Percentiles rank a stretch among this genome's conserved stretches.
phyloP scores from a whole-genome alignment of 30 jellyfish, hydroid and myxozoan genomes.

The Cassiopea andromeda region DNA sequence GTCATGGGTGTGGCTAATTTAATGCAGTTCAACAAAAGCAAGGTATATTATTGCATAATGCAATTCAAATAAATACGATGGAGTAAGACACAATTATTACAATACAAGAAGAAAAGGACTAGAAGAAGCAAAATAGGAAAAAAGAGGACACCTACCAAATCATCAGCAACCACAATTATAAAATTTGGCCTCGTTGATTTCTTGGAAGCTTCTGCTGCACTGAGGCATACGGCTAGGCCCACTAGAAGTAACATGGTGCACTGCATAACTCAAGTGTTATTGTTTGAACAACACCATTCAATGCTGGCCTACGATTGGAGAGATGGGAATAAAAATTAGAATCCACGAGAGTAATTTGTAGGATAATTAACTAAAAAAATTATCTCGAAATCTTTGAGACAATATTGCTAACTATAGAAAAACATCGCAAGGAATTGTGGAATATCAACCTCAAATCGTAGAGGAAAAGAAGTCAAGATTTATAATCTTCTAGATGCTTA shows the following conservation, averaged over 20 bases:
- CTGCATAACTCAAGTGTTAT: neutral
- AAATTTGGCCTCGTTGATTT: constrained; percentile 64
- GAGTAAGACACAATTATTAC: neutral
- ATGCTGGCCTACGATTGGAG: neutral
- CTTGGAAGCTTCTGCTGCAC: neutral
- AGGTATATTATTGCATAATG: neutral
- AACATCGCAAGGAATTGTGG: no score
- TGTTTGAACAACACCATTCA: neutral
- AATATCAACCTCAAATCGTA: no score
- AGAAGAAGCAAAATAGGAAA: neutral
- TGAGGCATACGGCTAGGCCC: neutral
- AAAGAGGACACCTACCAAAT: constrained; percentile 42
- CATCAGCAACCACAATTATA: constrained; percentile 81
- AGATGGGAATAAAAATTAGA: neutral
- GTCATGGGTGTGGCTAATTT: no score
- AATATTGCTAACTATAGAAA: no score
- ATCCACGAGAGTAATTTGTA: neutral
- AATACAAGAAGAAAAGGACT: neutral
- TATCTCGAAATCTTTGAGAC: no score
- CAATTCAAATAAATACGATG: neutral
- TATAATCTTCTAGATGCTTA: neutral
- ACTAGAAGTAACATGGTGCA: neutral
- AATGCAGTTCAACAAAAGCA: neutral
- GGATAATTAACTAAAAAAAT: no score
- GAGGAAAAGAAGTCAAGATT: no score